phyloP scores from a whole-genome alignment of 2,797 vertebrate species.

The Prunella strophiata region DNA sequence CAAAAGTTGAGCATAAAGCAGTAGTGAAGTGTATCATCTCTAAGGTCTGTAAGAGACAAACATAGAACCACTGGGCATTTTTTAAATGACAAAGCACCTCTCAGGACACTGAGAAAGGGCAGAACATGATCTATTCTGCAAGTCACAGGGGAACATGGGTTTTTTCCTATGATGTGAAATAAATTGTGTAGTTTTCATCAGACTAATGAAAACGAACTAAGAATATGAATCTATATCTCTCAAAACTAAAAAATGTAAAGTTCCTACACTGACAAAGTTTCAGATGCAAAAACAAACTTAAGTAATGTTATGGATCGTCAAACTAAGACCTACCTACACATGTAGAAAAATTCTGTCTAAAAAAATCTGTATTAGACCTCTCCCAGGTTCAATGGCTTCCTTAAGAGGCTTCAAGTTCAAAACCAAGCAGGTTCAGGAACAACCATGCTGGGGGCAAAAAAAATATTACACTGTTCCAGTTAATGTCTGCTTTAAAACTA shows the following conservation, averaged over 20 bases:
- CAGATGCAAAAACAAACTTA: background rate
- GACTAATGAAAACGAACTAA: background rate
- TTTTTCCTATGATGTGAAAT: background rate
- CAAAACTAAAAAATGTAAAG: background rate
- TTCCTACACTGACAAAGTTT: background rate
- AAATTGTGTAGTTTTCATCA: background rate
- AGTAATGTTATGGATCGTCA: background rate
- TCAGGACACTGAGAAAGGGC: background rate
- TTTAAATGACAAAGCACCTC: slow-evolving; percentile 15
- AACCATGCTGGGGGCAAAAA: background rate
- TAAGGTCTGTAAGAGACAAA: background rate
- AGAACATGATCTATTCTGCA: background rate
- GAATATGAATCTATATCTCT: background rate
- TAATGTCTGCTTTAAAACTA: background rate
- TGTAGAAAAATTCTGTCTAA: background rate
- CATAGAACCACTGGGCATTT: background rate
- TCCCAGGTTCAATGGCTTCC: background rate
- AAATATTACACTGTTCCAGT: background rate
- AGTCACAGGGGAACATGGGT: background rate
- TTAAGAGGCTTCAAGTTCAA: background rate
- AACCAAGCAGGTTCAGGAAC: background rate
- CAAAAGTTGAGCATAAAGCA: background rate
- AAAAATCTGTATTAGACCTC: background rate
- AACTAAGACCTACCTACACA: background rate
- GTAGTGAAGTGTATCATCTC: background rate